phyloP scores from a whole-genome alignment of 2,113 vertebrate genomes.

The Dasyprocta punctata region DNA sequence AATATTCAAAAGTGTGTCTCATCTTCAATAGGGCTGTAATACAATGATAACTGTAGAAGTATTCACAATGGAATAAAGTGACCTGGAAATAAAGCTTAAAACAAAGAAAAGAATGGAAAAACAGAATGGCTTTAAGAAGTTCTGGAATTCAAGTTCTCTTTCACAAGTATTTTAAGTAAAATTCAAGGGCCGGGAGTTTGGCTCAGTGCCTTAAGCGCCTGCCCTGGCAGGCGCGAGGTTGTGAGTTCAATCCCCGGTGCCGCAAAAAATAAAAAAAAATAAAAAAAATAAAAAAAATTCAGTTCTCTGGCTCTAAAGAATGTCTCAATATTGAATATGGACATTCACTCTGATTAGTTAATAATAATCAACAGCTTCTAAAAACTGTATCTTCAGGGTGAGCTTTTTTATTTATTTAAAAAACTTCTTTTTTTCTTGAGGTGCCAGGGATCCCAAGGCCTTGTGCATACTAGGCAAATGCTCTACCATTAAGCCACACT shows the following conservation, averaged over 20 bases:
- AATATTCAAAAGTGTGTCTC: background rate
- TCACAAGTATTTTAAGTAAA: background rate
- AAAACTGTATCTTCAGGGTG: background rate
- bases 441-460: background rate
- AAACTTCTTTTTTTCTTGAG: background rate
- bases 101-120: background rate
- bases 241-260: too few species aligned
- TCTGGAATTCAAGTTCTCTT: background rate
- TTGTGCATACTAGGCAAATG: too few species aligned
- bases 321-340: too few species aligned
- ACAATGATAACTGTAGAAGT: background rate
- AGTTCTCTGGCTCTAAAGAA: background rate
- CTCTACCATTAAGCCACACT: background rate
- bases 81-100: background rate
- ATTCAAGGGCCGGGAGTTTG: too few species aligned
- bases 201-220: too few species aligned
- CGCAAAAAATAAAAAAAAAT: too few species aligned
- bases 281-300: slow-evolving; percentile 10
- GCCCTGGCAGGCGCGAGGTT: too few species aligned
- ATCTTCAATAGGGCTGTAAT: background rate
- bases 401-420: background rate
- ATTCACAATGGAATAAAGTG: background rate
- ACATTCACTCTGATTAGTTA: background rate
- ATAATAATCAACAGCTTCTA: background rate
- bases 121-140: background rate